Evolutionary conservation across 35 echinoderm and acorn worm species (phyloP).

Genomic region (Lytechinus pictus): DNA sequence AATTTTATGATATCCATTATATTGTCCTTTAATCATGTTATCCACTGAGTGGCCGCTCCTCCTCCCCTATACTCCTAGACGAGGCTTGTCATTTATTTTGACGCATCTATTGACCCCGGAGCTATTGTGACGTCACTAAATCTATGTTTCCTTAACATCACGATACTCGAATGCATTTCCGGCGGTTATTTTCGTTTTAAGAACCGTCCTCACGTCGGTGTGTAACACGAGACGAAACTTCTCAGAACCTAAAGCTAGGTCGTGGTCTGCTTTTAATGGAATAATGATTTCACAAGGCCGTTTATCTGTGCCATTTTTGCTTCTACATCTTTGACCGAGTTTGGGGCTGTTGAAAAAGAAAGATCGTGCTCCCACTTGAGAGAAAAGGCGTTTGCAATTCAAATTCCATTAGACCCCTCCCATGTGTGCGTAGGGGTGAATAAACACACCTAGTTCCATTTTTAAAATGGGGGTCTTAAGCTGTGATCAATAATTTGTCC

Average conservation of each 20-base stretch:
- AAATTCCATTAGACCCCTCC: neutral
- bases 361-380: neutral
- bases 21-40: too few species aligned
- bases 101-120: neutral
- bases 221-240: neutral
- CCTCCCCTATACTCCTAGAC: neutral
- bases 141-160: conserved; percentile 12
- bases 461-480: neutral
- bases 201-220: neutral
- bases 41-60: too few species aligned
- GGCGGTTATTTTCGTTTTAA: neutral
- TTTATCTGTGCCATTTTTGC: neutral
- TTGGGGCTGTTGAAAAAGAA: neutral
- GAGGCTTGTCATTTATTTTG: neutral
- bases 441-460: conserved; percentile 1
- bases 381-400: neutral
- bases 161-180: neutral
- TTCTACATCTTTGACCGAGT: neutral
- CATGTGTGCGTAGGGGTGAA: neutral
- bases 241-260: neutral
- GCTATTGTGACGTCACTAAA: conserved; percentile 3
- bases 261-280: neutral
- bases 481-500: neutral
- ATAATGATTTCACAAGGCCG: neutral
- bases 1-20: too few species aligned